Evolutionary conservation across 2,113 vertebrate species (phyloP).

Genomic region (Callorhinus ursinus): DNA sequence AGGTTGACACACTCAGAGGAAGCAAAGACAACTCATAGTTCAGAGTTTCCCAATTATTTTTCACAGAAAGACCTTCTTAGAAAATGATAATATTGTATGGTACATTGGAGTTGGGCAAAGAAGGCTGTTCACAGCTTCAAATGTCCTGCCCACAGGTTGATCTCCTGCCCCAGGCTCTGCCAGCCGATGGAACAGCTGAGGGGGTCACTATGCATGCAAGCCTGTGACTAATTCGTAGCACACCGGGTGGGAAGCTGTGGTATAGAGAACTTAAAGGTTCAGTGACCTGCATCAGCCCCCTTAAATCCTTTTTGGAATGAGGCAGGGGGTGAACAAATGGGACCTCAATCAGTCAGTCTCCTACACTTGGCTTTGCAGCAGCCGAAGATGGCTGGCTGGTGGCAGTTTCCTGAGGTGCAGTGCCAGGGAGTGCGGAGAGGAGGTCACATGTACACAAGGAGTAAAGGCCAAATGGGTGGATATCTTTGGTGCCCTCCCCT

Average conservation of each 20-base stretch:
- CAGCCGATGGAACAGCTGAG: background rate
- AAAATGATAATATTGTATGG: background rate
- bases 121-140: background rate
- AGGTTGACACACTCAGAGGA: background rate
- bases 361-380: background rate
- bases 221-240: background rate
- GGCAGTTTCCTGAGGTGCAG: background rate
- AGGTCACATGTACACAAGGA: background rate
- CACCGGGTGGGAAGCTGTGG: background rate
- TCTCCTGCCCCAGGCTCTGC: background rate
- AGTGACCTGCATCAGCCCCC: background rate
- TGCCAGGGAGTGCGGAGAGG: background rate
- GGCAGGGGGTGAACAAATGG: background rate
- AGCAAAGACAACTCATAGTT: background rate
- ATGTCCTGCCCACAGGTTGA: background rate
- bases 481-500: background rate
- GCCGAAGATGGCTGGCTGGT: background rate
- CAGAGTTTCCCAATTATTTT: background rate
- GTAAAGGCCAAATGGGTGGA: background rate
- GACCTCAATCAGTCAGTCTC: background rate
- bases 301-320: background rate
- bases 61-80: background rate
- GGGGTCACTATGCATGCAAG: background rate
- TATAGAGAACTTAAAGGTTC: background rate
- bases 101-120: background rate